Conservation (phyloP, 2,888 invertebrate genomes). For the Oligia latruncula region DNA sequence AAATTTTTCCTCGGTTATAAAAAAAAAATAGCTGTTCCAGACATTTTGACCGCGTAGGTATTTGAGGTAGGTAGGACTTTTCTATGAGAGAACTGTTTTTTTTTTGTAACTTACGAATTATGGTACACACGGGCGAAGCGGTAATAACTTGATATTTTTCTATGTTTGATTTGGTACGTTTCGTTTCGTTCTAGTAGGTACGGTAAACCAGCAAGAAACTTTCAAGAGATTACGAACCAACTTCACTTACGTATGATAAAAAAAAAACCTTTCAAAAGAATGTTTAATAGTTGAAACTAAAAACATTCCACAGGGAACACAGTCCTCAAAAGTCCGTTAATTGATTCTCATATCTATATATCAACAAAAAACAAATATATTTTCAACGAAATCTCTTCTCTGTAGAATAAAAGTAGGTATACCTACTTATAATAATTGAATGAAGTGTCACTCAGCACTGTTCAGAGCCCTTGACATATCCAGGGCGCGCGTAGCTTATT, state of each 20-base stretch:
- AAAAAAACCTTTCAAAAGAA: background rate
- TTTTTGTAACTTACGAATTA: too few relatives aligned
- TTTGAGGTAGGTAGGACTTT: too few relatives aligned
- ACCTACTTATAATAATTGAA: conserved; percentile 36
- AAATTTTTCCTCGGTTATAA: too few relatives aligned
- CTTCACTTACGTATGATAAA: background rate
- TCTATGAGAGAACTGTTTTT: too few relatives aligned
- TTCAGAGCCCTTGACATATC: conserved; percentile 27
- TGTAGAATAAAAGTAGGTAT: background rate
- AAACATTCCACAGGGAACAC: background rate
- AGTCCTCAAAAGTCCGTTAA: background rate
- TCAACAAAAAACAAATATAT: conserved; percentile 12
- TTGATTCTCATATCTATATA: conserved; percentile 17
- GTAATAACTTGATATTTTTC: background rate
- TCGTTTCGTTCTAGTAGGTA: too few relatives aligned
- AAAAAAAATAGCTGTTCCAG: too few relatives aligned
- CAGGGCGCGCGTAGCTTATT: conserved; percentile 24
- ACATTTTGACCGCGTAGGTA: too few relatives aligned
- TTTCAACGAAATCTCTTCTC: conserved; percentile 7
- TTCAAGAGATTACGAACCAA: background rate
- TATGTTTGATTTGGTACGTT: background rate
- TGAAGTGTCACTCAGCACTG: conserved; percentile 27
- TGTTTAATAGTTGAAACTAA: background rate
- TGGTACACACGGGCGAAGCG: too few relatives aligned
- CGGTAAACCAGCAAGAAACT: background rate